Percentiles rank a stretch among this genome's conserved stretches.
phyloP scores from a whole-genome alignment of 2,888 invertebrate species.

The Stenolophus ochropezus region DNA sequence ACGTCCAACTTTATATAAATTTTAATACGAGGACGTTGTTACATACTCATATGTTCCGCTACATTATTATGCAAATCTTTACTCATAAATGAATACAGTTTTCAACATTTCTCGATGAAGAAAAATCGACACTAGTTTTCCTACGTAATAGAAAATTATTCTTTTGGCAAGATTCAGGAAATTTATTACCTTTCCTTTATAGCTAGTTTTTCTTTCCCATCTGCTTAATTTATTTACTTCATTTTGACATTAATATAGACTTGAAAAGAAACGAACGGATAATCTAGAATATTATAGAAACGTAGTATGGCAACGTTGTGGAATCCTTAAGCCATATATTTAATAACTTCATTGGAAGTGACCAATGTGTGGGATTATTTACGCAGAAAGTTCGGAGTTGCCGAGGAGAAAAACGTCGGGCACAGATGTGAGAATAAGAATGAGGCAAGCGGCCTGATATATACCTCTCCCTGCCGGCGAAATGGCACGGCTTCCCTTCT shows the following conservation, averaged over 20 bases:
- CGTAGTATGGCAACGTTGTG: too few relatives aligned
- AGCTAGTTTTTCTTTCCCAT: too few relatives aligned
- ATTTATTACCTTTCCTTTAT: too few relatives aligned
- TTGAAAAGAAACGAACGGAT: too few relatives aligned
- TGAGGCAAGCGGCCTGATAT: constrained; percentile 14
- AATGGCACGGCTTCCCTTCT: constrained; percentile 2
- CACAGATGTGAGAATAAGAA: constrained; percentile 48
- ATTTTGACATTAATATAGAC: too few relatives aligned
- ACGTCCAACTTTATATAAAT: neutral
- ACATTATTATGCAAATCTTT: neutral
- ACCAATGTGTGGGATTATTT: constrained; percentile 30
- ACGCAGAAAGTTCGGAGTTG: constrained; percentile 16
- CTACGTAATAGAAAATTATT: too few relatives aligned
- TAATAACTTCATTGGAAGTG: constrained; percentile 12
- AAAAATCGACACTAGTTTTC: too few relatives aligned
- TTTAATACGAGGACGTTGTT: neutral
- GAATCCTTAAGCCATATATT: neutral
- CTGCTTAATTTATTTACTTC: too few relatives aligned
- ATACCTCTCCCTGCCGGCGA: neutral
- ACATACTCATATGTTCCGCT: neutral
- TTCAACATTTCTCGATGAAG: too few relatives aligned
- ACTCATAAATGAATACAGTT: neutral
- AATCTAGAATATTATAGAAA: too few relatives aligned
- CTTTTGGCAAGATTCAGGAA: too few relatives aligned
- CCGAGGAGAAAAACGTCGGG: constrained; percentile 28